These are phyloP conservation scores for Brassicogethes aeneus DNA, from an alignment of 2,888 invertebrate species.

Conservation along the genomic window DNA sequence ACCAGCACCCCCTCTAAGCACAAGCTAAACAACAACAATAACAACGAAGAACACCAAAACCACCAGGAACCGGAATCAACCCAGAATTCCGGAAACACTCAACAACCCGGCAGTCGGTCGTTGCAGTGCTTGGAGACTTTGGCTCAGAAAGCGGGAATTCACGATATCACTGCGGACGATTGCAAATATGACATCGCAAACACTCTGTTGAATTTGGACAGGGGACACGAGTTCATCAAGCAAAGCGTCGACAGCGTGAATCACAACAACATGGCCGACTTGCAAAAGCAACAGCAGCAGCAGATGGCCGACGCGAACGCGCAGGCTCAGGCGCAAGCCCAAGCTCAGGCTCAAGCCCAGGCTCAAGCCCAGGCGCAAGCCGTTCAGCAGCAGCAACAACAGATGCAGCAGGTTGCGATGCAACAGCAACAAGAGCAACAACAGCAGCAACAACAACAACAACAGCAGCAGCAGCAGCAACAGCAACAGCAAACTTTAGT, in stretches of 20 bases:
- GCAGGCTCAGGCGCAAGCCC: constrained; percentile 34
- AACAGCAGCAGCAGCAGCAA: constrained; percentile 27
- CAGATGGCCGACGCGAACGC: constrained; percentile 35
- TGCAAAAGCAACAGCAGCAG: constrained; percentile 33
- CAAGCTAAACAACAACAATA: constrained; percentile 29
- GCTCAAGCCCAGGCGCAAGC: constrained; percentile 33
- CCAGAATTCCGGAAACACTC: constrained; percentile 24
- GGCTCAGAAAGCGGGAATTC: constrained; percentile 59
- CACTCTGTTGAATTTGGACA: constrained; percentile 55
- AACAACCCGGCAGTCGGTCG: constrained; percentile 36
- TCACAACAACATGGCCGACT: constrained; percentile 33
- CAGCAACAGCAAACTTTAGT: constrained; percentile 40
- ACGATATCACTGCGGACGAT: constrained; percentile 59
- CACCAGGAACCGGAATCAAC: constrained; percentile 35
- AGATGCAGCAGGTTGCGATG: constrained; percentile 50
- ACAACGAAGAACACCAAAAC: constrained; percentile 28
- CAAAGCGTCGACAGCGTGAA: constrained; percentile 23
- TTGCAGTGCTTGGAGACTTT: constrained; percentile 63
- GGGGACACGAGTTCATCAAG: constrained; percentile 35
- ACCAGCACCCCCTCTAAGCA: constrained; percentile 28
- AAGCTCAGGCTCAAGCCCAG: constrained; percentile 28
- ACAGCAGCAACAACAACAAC: constrained; percentile 36
- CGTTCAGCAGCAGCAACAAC: constrained; percentile 43
- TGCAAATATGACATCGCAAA: constrained; percentile 62
- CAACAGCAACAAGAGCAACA: constrained; percentile 33